Base-by-base conservation (phyloP, 2,797 vertebrate species). In the Diplodus sargus region DNA sequence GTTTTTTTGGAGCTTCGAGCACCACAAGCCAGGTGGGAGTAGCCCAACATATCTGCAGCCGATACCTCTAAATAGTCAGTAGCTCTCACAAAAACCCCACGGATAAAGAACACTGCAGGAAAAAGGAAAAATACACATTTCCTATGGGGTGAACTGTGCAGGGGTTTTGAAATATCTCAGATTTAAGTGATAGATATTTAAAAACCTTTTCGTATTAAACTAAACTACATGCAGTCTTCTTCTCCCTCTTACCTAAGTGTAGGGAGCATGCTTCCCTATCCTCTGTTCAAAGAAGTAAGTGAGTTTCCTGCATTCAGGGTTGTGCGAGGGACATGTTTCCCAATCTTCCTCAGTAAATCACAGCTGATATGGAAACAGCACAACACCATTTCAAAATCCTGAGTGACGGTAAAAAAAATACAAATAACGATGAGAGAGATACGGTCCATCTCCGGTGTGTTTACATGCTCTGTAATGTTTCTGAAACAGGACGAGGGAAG, bases 401-500 rank as follows among this genome's bases (percentile, higher is more conserved):
- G 34, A 61, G 60, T 49, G 60, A 69, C 61, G 25, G 49, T 28
- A 63, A 4, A 25, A 39, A 28, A 28, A 28, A 28, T 28, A 28
- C 12, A 18, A 49, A 34, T 15, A 25, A 16, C 11, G 45, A 78
- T 76, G 20, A 58, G 61, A 63, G 57, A 34, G 56, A 75, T 80
- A 4, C 0, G 25, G 28, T 70, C 49, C 58, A 17, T 76, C 28
- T 81, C 57, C 43, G 23, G 64, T 66, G 1, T 73, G 72, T 81
- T 72, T 76, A 69, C 69, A 66, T 18, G 10, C 56, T 71, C 67
- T 30, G n/a, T 64, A 56, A 53, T 82, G 78, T 83, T 78, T 74
- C 51, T 56, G 54, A 28, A 74, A 62, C 66, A 76, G 61, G 62
- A 12, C 49, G 70, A 47, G 20, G 30, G 23, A 61, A 53, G 49